Conservation (phyloP, 2,797 vertebrate genomes). For the Lacerta agilis region DNA sequence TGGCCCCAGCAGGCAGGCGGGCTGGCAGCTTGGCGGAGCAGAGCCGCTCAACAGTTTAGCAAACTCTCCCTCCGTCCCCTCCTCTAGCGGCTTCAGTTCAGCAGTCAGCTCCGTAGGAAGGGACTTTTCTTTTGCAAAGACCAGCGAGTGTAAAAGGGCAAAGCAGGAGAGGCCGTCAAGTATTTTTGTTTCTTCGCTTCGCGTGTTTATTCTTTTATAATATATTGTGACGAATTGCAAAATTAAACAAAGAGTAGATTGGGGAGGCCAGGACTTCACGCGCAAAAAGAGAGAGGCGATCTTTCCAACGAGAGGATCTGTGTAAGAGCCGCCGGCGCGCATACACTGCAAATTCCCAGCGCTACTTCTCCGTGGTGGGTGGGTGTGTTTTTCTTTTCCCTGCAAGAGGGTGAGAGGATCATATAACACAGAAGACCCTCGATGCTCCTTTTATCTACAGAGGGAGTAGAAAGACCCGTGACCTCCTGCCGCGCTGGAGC, state of each 20-base stretch:
- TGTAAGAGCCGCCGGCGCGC: no score
- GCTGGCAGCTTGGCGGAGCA: constrained; percentile 47
- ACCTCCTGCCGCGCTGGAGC: no score
- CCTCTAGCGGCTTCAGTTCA: neutral
- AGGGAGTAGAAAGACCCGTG: no score
- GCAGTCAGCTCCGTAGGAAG: neutral
- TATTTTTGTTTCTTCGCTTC: no score
- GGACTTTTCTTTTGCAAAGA: neutral
- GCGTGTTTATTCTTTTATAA: no score
- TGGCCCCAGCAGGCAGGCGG: constrained; percentile 8
- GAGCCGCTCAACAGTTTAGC: constrained; percentile 14
- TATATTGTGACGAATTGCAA: no score
- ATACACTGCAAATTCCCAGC: no score
- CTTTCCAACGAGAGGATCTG: no score
- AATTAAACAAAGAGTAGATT: neutral
- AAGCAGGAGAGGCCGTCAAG: neutral
- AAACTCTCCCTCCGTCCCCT: neutral
- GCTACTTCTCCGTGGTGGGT: no score
- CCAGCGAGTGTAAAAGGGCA: neutral
- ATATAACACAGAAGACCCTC: constrained; percentile 25
- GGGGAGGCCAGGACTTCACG: neutral
- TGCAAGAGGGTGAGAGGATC: no score
- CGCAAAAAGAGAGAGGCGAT: neutral
- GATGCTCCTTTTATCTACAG: neutral
- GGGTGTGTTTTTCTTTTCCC: no score